Base-by-base conservation (phyloP, 2,113 vertebrate genomes). In the Corynorhinus townsendii region DNA sequence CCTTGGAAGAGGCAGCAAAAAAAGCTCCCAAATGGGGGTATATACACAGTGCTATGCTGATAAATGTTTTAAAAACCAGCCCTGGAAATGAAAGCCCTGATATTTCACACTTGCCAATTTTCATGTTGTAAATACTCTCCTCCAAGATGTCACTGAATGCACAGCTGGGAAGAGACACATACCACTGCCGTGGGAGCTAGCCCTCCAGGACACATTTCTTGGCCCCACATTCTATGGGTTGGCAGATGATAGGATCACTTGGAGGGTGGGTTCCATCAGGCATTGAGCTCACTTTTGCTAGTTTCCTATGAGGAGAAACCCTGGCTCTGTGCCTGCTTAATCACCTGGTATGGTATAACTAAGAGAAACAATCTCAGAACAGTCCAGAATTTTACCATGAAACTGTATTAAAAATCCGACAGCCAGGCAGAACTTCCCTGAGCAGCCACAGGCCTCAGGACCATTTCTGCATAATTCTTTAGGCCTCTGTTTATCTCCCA, bases 191-290 rank as follows among this genome's bases (percentile, higher is more conserved):
- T 66, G 20, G 3, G 68, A 90, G 69, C 33, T 6, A 7, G 33
- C 0, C 2, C 40, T 24, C 33, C 1, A 12, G 43, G 24, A 9
- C 22, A 7, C 3, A 1, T 28, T 49, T 47, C 26, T 16, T 6
- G 10, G 56, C 19, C 64, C 20, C 73, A 38, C 4, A 26, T 49
- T 33, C 52, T 15, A 1, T 1, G 17, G 52, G 5, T 40, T 81
- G 19, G 9, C 20, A 73, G 69, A 77, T 3, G 9, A 33, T 22
- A 52, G 9, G 17, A 10, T 28, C 2, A 11, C 52, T 26, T 52
- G 17, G 40, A 30, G 47, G 17, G 35, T 28, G 33, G 2, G 33
- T 56, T 66, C 38, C 0, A 26, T 56, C 83, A 93, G 40, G 40
- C 69, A 56, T 6, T 20, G 11, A 66, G 11, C 81, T 96, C 38